Percentiles rank a stretch among this genome's conserved stretches.
Evolutionary conservation across 2,888 invertebrate genomes (phyloP).

Genomic region (Beris chalybata): DNA sequence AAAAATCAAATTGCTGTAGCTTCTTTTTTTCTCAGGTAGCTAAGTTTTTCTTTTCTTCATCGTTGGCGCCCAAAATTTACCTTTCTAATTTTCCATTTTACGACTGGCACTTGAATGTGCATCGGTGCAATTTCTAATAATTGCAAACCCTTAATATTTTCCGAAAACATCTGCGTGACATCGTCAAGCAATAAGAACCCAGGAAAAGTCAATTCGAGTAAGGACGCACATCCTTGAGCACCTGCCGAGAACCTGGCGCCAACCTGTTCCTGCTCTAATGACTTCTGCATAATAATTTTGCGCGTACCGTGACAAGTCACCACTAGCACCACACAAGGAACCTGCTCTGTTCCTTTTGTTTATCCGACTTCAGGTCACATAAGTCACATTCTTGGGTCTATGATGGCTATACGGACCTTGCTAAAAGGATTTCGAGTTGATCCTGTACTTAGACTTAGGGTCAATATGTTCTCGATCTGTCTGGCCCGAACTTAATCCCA

Average conservation of each 20-base stretch:
- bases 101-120: not conserved
- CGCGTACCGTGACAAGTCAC: conserved; percentile 3
- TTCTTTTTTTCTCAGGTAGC: conserved; percentile 2
- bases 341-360: conserved; percentile 11
- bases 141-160: conserved; percentile 24
- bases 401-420: not conserved
- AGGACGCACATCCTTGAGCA: conserved; percentile 29
- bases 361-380: conserved; percentile 27
- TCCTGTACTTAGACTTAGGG: conserved; percentile 8
- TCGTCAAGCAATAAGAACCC: conserved; percentile 20
- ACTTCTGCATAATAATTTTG: conserved; percentile 32
- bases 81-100: conserved; percentile 17
- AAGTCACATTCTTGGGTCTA: conserved; percentile 19
- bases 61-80: not conserved
- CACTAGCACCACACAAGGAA: not conserved
- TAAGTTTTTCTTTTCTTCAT: not conserved
- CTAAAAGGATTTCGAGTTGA: conserved; percentile 31
- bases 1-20: too few relatives aligned
- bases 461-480: conserved; percentile 12
- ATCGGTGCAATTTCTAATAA: conserved; percentile 28
- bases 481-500: not conserved
- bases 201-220: conserved; percentile 25
- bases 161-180: conserved; percentile 26
- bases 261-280: conserved; percentile 30
- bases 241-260: conserved; percentile 34